Evolutionary conservation across 2,888 invertebrate genomes (phyloP).

Genomic region (Conchocele bisecta): DNA sequence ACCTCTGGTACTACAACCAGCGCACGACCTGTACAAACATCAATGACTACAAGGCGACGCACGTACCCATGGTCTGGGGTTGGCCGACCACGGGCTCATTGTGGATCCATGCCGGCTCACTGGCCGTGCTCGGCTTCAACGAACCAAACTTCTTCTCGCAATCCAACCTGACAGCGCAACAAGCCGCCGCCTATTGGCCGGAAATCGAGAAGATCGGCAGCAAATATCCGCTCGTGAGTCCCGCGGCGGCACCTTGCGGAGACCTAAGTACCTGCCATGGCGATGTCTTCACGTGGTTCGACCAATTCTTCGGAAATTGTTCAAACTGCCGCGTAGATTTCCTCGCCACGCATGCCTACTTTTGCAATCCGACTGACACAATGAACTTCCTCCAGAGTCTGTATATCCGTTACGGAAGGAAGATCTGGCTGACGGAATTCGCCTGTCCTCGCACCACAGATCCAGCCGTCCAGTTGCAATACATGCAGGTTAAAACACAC

Average conservation of each 20-base stretch:
- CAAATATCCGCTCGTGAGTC: conserved; percentile 58
- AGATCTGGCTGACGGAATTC: conserved; percentile 56
- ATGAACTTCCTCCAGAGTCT: conserved; percentile 24
- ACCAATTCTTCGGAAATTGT: conserved; percentile 61
- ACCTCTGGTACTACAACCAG: conserved; percentile 26
- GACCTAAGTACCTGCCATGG: conserved; percentile 22
- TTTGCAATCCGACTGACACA: conserved; percentile 33
- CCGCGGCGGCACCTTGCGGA: conserved; percentile 58
- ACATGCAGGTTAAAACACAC: conserved; percentile 51
- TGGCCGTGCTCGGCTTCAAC: conserved; percentile 61
- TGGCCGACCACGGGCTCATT: conserved; percentile 19
- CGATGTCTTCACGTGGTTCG: conserved; percentile 58
- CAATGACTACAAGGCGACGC: conserved; percentile 19
- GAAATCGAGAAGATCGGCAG: conserved; percentile 47
- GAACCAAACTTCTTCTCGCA: conserved; percentile 64
- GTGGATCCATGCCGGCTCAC: conserved; percentile 33
- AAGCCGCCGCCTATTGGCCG: conserved; percentile 60
- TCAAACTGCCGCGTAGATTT: conserved; percentile 61
- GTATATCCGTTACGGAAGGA: conserved; percentile 28
- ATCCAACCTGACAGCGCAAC: conserved; percentile 57
- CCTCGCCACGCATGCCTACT: conserved; percentile 64
- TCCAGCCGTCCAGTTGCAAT: conserved; percentile 27
- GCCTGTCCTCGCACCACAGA: conserved; percentile 42
- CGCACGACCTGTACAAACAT: conserved; percentile 33
- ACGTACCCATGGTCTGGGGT: conserved; percentile 66